Evolutionary conservation across 2,888 invertebrate genomes (phyloP).

Genomic region (Tachina lurida): DNA sequence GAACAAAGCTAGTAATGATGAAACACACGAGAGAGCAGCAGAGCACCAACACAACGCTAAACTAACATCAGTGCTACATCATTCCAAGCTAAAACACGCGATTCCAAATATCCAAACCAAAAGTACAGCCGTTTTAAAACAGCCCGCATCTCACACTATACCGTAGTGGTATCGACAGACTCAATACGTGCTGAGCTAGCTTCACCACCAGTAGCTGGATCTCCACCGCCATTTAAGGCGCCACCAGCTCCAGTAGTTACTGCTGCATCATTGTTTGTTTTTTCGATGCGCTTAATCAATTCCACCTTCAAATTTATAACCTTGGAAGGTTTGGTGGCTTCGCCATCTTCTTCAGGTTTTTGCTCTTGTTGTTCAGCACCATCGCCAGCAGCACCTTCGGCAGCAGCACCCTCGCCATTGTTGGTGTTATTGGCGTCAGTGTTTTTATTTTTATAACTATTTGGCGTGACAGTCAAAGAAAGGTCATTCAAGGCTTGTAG

Average conservation of each 20-base stretch:
- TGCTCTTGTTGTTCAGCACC: slow-evolving; percentile 71
- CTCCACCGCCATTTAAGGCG: slow-evolving; percentile 70
- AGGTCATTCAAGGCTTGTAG: slow-evolving; percentile 81
- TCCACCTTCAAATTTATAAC: slow-evolving; percentile 79
- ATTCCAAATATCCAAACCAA: slow-evolving; percentile 80
- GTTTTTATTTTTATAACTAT: slow-evolving; percentile 66
- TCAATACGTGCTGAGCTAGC: slow-evolving; percentile 79
- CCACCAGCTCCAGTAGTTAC: slow-evolving; percentile 72
- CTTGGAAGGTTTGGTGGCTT: slow-evolving; percentile 50
- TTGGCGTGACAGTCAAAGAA: slow-evolving; percentile 78
- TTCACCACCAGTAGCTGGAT: slow-evolving; percentile 74
- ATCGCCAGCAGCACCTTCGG: slow-evolving; percentile 65
- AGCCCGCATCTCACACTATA: slow-evolving; percentile 82
- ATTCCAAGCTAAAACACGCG: slow-evolving; percentile 75
- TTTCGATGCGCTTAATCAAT: slow-evolving; percentile 78
- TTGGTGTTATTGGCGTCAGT: slow-evolving; percentile 58
- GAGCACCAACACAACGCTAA: slow-evolving; percentile 60
- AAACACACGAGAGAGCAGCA: slow-evolving; percentile 45
- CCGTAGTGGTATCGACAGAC: slow-evolving; percentile 82
- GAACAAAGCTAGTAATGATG: slow-evolving; percentile 30
- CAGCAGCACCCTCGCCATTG: slow-evolving; percentile 54
- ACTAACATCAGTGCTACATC: slow-evolving; percentile 56
- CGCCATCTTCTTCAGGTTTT: slow-evolving; percentile 33
- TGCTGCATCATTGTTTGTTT: slow-evolving; percentile 70
- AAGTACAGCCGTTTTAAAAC: slow-evolving; percentile 81